Conservation (phyloP, 2,797 vertebrate species). For the Knipowitschia caucasica region DNA sequence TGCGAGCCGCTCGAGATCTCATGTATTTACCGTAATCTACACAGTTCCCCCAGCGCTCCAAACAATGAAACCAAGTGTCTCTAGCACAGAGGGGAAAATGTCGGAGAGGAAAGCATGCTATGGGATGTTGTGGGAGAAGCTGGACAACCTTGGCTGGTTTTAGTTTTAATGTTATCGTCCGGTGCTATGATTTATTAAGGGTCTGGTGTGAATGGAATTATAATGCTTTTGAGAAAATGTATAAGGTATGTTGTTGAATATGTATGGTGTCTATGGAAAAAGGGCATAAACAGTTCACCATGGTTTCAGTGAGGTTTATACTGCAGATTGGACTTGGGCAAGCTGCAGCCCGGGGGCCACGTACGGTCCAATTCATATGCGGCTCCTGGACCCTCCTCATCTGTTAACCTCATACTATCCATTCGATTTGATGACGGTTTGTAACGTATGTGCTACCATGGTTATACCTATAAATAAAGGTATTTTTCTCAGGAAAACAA, state of each 20-base stretch:
- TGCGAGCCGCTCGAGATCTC: slow-evolving; percentile 45
- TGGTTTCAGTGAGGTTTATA: background rate
- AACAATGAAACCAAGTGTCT: slow-evolving; percentile 45
- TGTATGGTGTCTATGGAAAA: slow-evolving; percentile 24
- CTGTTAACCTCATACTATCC: too few relatives aligned
- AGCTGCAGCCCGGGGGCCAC: too few relatives aligned
- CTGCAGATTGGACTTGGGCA: too few relatives aligned
- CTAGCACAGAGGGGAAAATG: slow-evolving; percentile 27
- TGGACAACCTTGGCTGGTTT: slow-evolving; percentile 55
- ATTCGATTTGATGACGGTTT: too few relatives aligned
- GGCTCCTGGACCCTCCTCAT: too few relatives aligned
- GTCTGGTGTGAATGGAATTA: slow-evolving; percentile 59
- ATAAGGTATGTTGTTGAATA: slow-evolving; percentile 29
- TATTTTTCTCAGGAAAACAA: too few relatives aligned
- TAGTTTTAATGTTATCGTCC: slow-evolving; percentile 46
- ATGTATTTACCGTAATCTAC: slow-evolving; percentile 61
- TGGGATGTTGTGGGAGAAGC: slow-evolving; percentile 60
- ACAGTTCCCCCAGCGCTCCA: slow-evolving; percentile 44
- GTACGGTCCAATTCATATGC: too few relatives aligned
- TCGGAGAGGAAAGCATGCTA: slow-evolving; percentile 42
- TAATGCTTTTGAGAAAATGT: slow-evolving; percentile 27
- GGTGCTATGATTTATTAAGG: slow-evolving; percentile 70
- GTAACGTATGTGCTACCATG: too few relatives aligned
- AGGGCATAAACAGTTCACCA: slow-evolving; percentile 27
- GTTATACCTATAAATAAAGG: too few relatives aligned